These are phyloP conservation scores for Chrysomela aeneicollis DNA, from an alignment of 2,888 invertebrate species.

Conservation along the genomic window DNA sequence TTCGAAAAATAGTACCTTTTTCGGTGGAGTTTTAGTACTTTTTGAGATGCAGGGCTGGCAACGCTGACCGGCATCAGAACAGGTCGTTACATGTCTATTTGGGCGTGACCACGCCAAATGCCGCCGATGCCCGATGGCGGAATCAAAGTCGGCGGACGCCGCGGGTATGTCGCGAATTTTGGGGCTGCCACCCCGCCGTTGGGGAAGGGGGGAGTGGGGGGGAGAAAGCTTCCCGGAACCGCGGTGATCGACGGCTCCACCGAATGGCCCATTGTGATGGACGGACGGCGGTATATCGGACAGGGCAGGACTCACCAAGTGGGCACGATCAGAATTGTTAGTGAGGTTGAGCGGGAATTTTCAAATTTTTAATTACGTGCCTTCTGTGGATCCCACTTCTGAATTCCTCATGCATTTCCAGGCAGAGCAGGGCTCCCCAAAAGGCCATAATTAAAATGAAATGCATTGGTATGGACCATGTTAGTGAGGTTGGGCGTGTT, in stretches of 20 bases:
- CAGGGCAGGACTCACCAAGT: conserved; percentile 31
- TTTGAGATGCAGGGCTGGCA: too few species aligned
- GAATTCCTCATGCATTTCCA: too few species aligned
- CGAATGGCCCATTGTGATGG: conserved; percentile 57
- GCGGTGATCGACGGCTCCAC: conserved; percentile 58
- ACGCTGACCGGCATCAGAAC: conserved; percentile 19
- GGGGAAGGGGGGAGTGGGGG: conserved; percentile 50
- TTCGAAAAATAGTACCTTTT: too few species aligned
- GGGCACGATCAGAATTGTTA: too few species aligned
- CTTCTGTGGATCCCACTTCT: too few species aligned
- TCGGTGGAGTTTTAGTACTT: too few species aligned
- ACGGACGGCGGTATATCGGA: conserved; percentile 41
- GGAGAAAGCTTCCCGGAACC: conserved; percentile 50
- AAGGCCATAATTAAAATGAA: too few species aligned
- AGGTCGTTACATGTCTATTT: conserved; percentile 32
- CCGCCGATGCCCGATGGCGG: conserved; percentile 36
- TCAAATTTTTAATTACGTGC: background rate
- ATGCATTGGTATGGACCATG: too few species aligned
- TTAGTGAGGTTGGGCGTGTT: too few species aligned
- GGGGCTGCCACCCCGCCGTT: conserved; percentile 44
- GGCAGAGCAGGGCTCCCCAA: too few species aligned
- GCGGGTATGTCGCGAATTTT: conserved; percentile 49
- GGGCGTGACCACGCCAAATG: conserved; percentile 32
- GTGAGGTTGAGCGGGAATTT: background rate
- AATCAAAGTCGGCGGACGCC: conserved; percentile 47